Evolutionary conservation across 2,113 vertebrate species (phyloP), one percentile per base, ranked within the genome.

Genomic region (Lagopus leucura): DNA sequence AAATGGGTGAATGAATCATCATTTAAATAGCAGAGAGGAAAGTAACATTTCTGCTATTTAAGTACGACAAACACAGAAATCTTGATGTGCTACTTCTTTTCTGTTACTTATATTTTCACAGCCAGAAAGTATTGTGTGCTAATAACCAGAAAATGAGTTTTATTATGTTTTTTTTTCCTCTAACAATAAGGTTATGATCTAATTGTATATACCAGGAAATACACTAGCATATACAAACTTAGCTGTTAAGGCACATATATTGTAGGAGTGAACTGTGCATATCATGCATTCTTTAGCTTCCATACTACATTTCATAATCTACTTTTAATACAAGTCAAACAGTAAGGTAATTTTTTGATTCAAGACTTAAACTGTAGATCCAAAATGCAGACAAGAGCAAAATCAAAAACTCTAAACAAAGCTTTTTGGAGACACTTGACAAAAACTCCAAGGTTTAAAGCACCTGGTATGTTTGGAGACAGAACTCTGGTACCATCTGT

Each of bases 391-490:
- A 71, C 6, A 69, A 61, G 25, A 60, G 19, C 5, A 85, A 91
- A 84, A 57, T 28, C 19, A 69, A 42, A 88, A 82, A 52, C 55
- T 64, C 64, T 66, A 92, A 87, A 63, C 11, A 21, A 64, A 88
- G 25, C 25, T 2, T 86, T 92, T 73, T 86, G 38, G 30, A 76
- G 86, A 64, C 52, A 81, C n/a, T 1, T 1, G 6, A 77, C 75
- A 78, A 79, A 95, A 90, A 48, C 54, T 73, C 40, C 66, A 58
- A 76, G 78, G 78, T 87, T 93, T 87, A 63, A 34, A 75, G 89
- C 88, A 96, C 78, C 85, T 95, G 92, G 69, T 88, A 50, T 77
- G 43, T 94, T 93, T 93, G 65, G 47, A 94, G 89, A 67, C 69
- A 75, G 75, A 52, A 80, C 13, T 25, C 60, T 71, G 60, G 38